These are phyloP conservation scores for Amblyopsis hoosieri DNA, from an alignment of 2,797 vertebrate genomes.

Conservation along the genomic window DNA sequence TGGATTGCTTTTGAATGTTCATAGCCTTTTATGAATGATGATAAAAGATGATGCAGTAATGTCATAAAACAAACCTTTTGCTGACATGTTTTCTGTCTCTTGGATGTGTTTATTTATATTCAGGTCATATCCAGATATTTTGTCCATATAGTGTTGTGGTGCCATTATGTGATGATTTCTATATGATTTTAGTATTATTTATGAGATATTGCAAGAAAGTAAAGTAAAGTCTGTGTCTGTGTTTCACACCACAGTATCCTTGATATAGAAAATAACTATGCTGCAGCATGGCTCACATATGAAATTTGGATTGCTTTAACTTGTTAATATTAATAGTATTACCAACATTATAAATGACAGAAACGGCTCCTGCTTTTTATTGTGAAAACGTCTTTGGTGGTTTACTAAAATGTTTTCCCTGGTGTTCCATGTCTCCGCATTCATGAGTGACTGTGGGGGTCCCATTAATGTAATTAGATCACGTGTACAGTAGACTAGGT, in stretches of 20 bases:
- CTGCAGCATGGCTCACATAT: slow-evolving; percentile 11
- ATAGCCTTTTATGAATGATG: slow-evolving; percentile 33
- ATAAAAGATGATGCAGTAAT: slow-evolving; percentile 36
- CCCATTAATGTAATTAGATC: slow-evolving; percentile 6
- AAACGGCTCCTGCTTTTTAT: slow-evolving; percentile 13
- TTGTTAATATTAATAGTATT: not conserved
- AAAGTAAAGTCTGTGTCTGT: too few species aligned
- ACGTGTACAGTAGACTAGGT: not conserved
- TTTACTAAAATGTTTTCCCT: slow-evolving; percentile 1
- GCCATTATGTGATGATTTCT: too few species aligned
- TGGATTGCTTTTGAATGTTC: slow-evolving; percentile 56
- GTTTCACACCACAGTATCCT: not conserved
- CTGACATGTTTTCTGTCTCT: slow-evolving; percentile 20
- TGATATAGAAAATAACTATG: slow-evolving; percentile 6
- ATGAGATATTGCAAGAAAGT: too few species aligned
- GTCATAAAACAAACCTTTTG: slow-evolving; percentile 24
- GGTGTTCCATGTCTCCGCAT: not conserved
- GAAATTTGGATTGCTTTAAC: slow-evolving; percentile 10
- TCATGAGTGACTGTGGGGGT: not conserved
- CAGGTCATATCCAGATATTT: slow-evolving; percentile 25
- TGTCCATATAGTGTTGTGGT: slow-evolving; percentile 10
- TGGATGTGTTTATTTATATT: slow-evolving; percentile 44
- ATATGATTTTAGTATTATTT: too few species aligned
- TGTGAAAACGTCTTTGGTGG: slow-evolving; percentile 6
- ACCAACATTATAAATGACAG: not conserved